Evolutionary conservation across 2,888 invertebrate species (phyloP).

Genomic region (Sepioteuthis lessoniana): DNA sequence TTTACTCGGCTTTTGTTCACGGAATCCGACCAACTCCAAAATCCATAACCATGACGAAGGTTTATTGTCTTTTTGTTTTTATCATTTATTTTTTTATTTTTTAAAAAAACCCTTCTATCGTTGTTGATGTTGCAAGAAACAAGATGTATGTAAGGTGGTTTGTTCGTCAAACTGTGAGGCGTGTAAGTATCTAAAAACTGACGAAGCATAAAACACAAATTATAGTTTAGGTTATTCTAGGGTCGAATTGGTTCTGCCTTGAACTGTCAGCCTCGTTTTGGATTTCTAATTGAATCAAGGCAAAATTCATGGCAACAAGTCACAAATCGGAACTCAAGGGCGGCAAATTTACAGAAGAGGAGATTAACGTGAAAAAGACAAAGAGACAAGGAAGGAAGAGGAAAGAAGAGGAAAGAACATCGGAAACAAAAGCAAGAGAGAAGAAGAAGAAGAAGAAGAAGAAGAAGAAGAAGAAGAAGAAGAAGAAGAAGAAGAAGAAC

Average conservation of each 20-base stretch:
- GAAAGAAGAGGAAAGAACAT: too few relatives aligned
- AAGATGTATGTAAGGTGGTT: not conserved
- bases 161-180: not conserved
- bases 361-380: too few relatives aligned
- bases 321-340: not conserved
- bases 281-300: not conserved
- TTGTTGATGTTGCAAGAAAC: not conserved
- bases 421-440: too few relatives aligned
- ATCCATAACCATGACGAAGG: not conserved
- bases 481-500: too few relatives aligned
- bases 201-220: not conserved
- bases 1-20: not conserved
- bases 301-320: constrained; percentile 33
- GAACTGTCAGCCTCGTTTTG: not conserved
- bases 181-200: not conserved
- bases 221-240: not conserved
- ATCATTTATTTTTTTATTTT: too few relatives aligned
- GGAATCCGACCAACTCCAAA: not conserved
- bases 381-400: too few relatives aligned
- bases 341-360: not conserved
- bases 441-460: too few relatives aligned
- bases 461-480: too few relatives aligned
- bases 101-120: not conserved
- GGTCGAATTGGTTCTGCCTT: not conserved
- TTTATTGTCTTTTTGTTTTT: not conserved